A percentile compares a stretch with the other conserved stretches of the same genome.
phyloP scores from a whole-genome alignment of 2,888 invertebrate genomes.

The Synergus japonicus region DNA sequence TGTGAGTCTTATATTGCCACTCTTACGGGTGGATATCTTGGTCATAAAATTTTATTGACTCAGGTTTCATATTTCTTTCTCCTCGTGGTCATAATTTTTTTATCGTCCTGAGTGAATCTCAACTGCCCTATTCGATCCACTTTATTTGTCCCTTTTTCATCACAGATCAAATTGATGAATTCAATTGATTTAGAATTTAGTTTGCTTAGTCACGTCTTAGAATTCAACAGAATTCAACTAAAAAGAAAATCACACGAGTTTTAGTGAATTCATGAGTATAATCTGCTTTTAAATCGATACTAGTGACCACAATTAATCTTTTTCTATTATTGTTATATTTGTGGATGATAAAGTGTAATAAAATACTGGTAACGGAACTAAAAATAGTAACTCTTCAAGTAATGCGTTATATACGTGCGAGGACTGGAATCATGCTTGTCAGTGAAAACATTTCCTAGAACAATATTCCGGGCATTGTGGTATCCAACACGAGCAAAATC shows the following conservation, averaged over 20 bases:
- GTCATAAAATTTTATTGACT: slow-evolving; percentile 37
- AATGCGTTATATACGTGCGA: neutral
- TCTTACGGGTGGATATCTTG: neutral
- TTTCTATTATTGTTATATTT: too few species aligned
- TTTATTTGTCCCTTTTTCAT: slow-evolving; percentile 24
- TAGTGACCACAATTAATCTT: too few species aligned
- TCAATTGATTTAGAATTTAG: neutral
- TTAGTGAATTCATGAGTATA: neutral
- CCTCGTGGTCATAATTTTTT: slow-evolving; percentile 19
- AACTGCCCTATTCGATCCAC: neutral
- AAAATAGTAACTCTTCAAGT: neutral
- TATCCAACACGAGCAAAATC: neutral
- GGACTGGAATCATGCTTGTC: too few species aligned
- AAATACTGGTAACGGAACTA: too few species aligned
- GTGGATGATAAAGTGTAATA: too few species aligned
- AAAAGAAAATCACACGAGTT: neutral
- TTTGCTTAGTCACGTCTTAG: too few species aligned
- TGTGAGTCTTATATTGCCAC: slow-evolving; percentile 32
- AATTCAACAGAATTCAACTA: neutral
- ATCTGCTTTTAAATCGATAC: too few species aligned
- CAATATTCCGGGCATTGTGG: neutral
- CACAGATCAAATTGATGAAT: neutral
- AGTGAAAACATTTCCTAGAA: neutral
- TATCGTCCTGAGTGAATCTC: slow-evolving; percentile 25
- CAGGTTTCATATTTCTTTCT: slow-evolving; percentile 26